phyloP scores from a whole-genome alignment of 2,888 invertebrate species.

The Phrixothrix hirtus region DNA sequence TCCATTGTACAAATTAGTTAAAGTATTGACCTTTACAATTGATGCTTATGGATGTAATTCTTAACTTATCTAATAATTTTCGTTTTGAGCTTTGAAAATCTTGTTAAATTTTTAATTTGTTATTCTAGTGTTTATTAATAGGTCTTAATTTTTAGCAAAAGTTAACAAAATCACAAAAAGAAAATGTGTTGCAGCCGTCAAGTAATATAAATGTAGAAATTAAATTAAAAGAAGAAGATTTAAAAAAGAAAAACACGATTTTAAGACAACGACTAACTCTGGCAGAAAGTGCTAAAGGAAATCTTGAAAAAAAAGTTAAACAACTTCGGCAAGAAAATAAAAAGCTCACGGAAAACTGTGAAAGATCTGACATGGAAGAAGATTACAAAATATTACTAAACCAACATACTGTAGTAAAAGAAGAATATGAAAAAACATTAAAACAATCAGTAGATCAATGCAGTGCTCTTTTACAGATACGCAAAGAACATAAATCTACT shows the following conservation, averaged over 20 bases:
- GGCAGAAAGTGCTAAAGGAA: constrained; percentile 38
- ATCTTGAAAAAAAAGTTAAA: constrained; percentile 43
- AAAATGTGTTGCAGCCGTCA: constrained; percentile 17
- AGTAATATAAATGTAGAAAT: constrained; percentile 17
- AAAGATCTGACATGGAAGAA: constrained; percentile 36
- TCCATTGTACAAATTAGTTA: too few relatives aligned
- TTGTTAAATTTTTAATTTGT: background rate
- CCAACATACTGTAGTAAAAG: constrained; percentile 40
- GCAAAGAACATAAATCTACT: constrained; percentile 19
- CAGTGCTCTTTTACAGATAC: constrained; percentile 36
- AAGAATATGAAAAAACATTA: constrained; percentile 40
- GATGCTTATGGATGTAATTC: too few relatives aligned
- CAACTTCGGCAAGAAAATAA: constrained; percentile 45
- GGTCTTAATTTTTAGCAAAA: constrained; percentile 8
- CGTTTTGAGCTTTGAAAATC: too few relatives aligned
- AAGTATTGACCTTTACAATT: too few relatives aligned
- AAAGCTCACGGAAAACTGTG: too few relatives aligned
- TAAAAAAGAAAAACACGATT: constrained; percentile 40
- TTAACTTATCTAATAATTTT: too few relatives aligned
- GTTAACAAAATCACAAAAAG: constrained; percentile 22
- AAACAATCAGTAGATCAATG: constrained; percentile 37
- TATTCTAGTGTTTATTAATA: background rate
- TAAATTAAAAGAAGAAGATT: constrained; percentile 41
- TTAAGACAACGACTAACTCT: constrained; percentile 41
- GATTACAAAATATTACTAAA: constrained; percentile 40